Evolutionary conservation across 2,113 vertebrate species (phyloP).

Genomic region (Camelus bactrianus): DNA sequence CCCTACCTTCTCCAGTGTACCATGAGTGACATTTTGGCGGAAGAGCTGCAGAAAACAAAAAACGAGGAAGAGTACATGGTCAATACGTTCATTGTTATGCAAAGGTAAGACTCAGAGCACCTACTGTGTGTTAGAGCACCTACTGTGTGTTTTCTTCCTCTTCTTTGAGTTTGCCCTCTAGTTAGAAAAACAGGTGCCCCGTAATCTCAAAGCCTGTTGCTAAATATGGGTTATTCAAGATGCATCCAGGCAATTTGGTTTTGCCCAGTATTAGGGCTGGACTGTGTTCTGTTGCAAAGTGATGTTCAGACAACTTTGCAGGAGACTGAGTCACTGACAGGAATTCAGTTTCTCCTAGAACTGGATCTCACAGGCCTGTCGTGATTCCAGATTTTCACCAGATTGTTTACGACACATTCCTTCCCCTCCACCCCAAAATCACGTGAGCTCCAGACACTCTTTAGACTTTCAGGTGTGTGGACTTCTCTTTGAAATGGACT

Average conservation of each 20-base stretch:
- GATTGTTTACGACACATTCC: neutral
- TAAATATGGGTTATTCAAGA: neutral
- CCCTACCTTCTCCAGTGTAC: conserved; percentile 98
- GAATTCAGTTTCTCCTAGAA: neutral
- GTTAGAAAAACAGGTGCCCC: neutral
- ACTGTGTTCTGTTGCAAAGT: neutral
- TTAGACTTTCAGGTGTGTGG: neutral
- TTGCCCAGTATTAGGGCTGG: neutral
- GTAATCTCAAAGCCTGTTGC: fast-evolving
- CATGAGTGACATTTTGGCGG: conserved; percentile 97
- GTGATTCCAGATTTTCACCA: neutral
- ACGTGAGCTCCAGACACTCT: neutral
- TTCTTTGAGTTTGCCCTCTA: neutral
- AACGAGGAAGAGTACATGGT: conserved; percentile 98
- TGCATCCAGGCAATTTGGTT: neutral
- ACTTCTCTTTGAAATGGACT: neutral
- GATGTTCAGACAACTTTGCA: neutral
- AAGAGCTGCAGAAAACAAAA: conserved; percentile 97
- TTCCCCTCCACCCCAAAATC: neutral
- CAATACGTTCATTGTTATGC: conserved; percentile 98
- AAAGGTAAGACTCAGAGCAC: conserved; percentile 87
- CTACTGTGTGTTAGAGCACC: neutral
- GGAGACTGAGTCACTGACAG: neutral
- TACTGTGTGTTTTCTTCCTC: neutral
- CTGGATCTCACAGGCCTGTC: neutral